phyloP scores from a whole-genome alignment of 2,888 invertebrate genomes.

The Oligia fasciuncula region DNA sequence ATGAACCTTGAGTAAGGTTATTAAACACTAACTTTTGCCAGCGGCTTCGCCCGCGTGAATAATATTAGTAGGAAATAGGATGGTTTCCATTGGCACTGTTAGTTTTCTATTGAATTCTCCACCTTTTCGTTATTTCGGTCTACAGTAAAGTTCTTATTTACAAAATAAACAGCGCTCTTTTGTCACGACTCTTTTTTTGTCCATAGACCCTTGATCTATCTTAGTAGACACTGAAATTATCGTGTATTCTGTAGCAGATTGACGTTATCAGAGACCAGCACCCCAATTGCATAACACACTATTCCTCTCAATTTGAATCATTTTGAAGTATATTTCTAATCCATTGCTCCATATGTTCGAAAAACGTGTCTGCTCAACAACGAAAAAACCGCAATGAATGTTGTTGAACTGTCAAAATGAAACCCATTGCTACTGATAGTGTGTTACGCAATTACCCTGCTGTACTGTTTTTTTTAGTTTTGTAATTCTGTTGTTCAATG shows the following conservation, averaged over 20 bases:
- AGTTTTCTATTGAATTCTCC: neutral
- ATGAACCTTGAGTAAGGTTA: neutral
- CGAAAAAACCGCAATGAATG: too few species aligned
- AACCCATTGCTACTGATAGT: too few species aligned
- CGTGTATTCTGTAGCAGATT: too few species aligned
- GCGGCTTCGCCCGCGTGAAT: neutral
- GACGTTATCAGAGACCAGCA: neutral
- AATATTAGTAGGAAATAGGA: neutral
- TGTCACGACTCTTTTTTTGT: conserved; percentile 5
- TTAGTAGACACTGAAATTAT: too few species aligned
- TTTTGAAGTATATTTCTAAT: too few species aligned
- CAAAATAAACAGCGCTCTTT: neutral
- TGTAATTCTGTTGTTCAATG: neutral
- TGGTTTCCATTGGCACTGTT: neutral
- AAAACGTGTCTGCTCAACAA: too few species aligned
- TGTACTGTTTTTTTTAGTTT: neutral
- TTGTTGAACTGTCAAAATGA: too few species aligned
- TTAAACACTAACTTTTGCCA: neutral
- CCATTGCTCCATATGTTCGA: too few species aligned
- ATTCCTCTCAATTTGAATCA: too few species aligned
- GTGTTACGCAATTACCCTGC: too few species aligned
- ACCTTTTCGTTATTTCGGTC: neutral
- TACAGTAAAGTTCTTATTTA: neutral
- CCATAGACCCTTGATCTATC: neutral
- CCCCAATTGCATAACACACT: too few species aligned